Base-by-base conservation (phyloP, 2,888 invertebrate species). In the Hymenopus coronatus region DNA sequence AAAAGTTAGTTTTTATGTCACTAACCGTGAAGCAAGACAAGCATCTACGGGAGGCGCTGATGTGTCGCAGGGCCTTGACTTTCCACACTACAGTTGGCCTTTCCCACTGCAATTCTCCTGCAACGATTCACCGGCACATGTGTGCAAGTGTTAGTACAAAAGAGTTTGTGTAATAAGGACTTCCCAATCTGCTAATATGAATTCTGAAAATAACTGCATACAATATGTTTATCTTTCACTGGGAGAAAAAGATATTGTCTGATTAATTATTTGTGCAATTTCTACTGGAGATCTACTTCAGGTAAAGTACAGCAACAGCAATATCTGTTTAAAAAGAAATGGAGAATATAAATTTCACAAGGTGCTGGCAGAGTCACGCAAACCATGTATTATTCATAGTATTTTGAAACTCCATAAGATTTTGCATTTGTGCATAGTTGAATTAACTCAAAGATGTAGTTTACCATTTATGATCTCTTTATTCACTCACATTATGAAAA, bases 91-190 rank as follows among this genome's bases (percentile, higher is more conserved):
- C 87, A 87, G 87, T 82, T 87, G 87, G 28, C 87, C 82, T 87
- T 87, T 82, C 82, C 87, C 87, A 87, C 87, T 82, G 87, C 87
- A 87, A 87, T 87, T 87, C 87, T 82, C 87, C 87, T 87, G 87
- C 82, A 87, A 87, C 82, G 82, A 87, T 82, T 87, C 28, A 70
- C 54, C 46, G 85, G 27, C 40, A 85, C 54, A 70, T 70, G 15
- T 70, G 54, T 70, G 54, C 54, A 70, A 70, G 54, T 20, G 54
- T 70, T 70, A 70, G 54, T 70, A 70, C 54, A 70, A 8, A 70
- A 25, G 6, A 25, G 15, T 20, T 70, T 70, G 54, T 54, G 14
- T 15, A 15, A 54, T 15, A 54, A 20, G 15, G 54, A 70, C 54
- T 70, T 40, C 54, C 54, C 54, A 70, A 70, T 70, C 54, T 70